Evolutionary conservation across 1,140 invertebrate species (phyloP), one percentile per base, ranked within the genome.

Genomic region (Cydia fagiglandana): DNA sequence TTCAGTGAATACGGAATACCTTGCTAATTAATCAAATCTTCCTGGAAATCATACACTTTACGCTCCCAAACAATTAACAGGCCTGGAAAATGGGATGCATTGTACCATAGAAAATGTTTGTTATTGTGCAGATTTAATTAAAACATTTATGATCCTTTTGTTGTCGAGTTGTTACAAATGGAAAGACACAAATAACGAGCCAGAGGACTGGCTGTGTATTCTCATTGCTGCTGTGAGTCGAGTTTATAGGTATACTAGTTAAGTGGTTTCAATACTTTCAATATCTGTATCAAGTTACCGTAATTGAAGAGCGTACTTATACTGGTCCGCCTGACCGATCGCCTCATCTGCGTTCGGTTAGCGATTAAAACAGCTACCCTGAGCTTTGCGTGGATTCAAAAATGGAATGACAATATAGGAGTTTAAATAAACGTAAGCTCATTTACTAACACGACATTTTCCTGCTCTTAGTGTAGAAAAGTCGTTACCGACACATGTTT

Each of bases 51-150:
- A 61, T 12, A 61, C 56, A 61, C 56, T 61, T 61, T 56, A 56
- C n/a, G 53, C n/a, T 56, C 53, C n/a, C 15, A 56, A 56, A 61
- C 20, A 24, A 61, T 24, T 61, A 20, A 61, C 17, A 61, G 20
- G 66, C 66, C 66, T 20, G 30, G 24, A 34, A 68, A 68, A 34
- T 70, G 66, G 66, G 66, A 70, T 70, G 34, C 38, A 70, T 70
- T 70, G 30, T 41, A 38, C 66, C 66, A 45, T 70, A 4, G 34
- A 38, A 38, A 38, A 38, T 70, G 30, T 70, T 70, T 70, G 66
- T 70, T 41, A 45, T 38, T 70, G 34, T 70, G 66, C 66, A 70
- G n/a, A 70, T 41, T 70, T 70, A 70, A 70, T 70, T 70, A 70
- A 61, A 70, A 70, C 30, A 45, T 70, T 61, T 70, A 70, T 41